Evolutionary conservation across 1,140 invertebrate species (phyloP), one percentile per base, ranked within the genome.

Genomic region (Bombus breviceps): DNA sequence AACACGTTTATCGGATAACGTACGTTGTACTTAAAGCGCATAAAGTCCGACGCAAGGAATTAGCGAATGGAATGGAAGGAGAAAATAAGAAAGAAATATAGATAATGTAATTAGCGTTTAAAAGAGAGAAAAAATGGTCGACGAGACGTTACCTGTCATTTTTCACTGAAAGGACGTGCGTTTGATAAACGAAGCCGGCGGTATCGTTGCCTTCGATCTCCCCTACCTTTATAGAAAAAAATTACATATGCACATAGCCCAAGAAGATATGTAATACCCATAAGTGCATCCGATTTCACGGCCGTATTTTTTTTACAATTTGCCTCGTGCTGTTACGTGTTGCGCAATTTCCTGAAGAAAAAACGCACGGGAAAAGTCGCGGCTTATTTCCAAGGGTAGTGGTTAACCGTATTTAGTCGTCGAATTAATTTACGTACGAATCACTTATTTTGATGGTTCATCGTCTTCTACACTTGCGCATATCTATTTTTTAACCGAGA

Each of bases 221-320:
- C 5, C 12, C 8, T 62, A 43, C 10, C n/a, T 66, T 86, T 82
- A 82, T 62, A 53, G 32, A 37, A 37, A 43, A 34, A 85, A 57
- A 28, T 74, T 57, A 81, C 8, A 34, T 37, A 74, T 68, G 74
- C 15, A 8, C 57, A 66, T 74, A 25, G 47, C 5, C 47, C 47
- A 22, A 18, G 47, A 53, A 22, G 47, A 53, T 53, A 22, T 53
- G 18, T 28, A 68, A 72, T 53, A 25, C n/a, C 28, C 34, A 74
- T 28, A 68, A 74, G 66, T 39, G n/a, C 15, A n/a, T 25, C 4
- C 62, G 34, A 81, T 57, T 57, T 69, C 47, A 28, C 18, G 13
- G 25, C 28, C 8, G 28, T 13, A 71, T 80, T 80, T 85, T 53
- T 53, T 28, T n/a, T 34, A 25, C n/a, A 62, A 62, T 62, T 62